Evolutionary conservation across 2,797 vertebrate species (phyloP), one percentile per base, ranked within the genome.

Genomic region (Phyllotis vaccarum): DNA sequence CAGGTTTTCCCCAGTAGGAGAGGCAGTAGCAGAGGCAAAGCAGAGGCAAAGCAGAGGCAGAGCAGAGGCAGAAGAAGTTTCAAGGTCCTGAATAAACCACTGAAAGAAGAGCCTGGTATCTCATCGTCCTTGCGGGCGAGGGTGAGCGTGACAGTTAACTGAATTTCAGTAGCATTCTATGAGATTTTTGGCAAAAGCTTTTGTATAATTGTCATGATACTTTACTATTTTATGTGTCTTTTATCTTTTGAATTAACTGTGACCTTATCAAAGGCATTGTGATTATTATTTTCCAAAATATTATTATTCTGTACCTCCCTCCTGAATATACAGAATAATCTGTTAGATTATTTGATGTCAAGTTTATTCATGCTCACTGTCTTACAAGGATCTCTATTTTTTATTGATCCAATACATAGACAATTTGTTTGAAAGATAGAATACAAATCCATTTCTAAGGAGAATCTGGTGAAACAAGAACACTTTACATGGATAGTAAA

Each of bases 381-480:
- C 24, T 86, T 86, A 21, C n/a, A 96, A 89, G 31, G 79, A 86
- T 37, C 52, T 82, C 29, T 87, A 1, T 0, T 62, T 54, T 9
- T 31, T 88, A 58, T 43, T 90, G 40, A 34, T 87, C 4, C 10
- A 74, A n/a, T 81, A 43, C 24, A 74, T 66, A 82, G 89, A 1
- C 24, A 70, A 12, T 85, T 95, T 96, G 10, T 91, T 79, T 95
- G 46, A 91, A 86, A 86, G 43, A 56, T 6, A 85, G 52, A 76
- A 79, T 83, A 89, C 22, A 86, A 81, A 92, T 89, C 34, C 6
- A 62, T 0, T 88, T 93, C 58, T 89, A 49, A 14, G 29, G 68
- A 92, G 43, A 90, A 75, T 40, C 66, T 58, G 17, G 22, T 86
- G 14, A 87, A 86, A 24, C 2, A 83, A 13, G 19, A 74, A 86